Conservation (phyloP, 1,140 invertebrate species). For the Ostrea denselamellosa region DNA sequence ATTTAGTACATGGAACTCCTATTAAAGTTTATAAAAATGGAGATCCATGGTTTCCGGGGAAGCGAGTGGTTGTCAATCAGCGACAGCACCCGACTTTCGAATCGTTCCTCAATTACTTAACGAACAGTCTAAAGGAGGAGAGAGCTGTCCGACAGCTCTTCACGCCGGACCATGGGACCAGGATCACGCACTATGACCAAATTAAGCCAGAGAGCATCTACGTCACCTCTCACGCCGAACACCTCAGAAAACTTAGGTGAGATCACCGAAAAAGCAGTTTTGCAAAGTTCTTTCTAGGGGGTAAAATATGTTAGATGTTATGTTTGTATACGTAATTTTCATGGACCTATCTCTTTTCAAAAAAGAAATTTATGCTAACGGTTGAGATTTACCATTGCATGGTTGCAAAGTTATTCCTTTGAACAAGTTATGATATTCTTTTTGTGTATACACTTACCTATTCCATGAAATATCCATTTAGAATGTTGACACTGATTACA, state of each 20-base stretch:
- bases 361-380: not conserved
- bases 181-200: constrained; percentile 37
- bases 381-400: not conserved
- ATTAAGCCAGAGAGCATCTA: constrained; percentile 42
- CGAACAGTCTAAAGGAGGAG: constrained; percentile 6
- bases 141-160: constrained; percentile 38
- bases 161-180: constrained; percentile 33
- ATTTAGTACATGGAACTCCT: constrained; percentile 21
- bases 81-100: constrained; percentile 41
- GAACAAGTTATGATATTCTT: not conserved
- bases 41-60: constrained; percentile 39
- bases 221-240: constrained; percentile 3
- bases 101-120: constrained; percentile 42
- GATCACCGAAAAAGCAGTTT: not conserved
- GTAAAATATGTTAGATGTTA: not conserved
- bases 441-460: not conserved
- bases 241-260: constrained; percentile 1
- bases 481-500: not conserved
- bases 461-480: constrained; percentile 21
- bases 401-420: constrained; percentile 20
- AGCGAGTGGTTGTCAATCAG: constrained; percentile 46
- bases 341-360: not conserved
- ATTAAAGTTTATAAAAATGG: constrained; percentile 45
- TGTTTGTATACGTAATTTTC: constrained; percentile 7
- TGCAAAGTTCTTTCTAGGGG: not conserved